These are phyloP conservation scores for Gallinago undulata DNA, from an alignment of 2,113 vertebrate genomes.

Conservation along the genomic window DNA sequence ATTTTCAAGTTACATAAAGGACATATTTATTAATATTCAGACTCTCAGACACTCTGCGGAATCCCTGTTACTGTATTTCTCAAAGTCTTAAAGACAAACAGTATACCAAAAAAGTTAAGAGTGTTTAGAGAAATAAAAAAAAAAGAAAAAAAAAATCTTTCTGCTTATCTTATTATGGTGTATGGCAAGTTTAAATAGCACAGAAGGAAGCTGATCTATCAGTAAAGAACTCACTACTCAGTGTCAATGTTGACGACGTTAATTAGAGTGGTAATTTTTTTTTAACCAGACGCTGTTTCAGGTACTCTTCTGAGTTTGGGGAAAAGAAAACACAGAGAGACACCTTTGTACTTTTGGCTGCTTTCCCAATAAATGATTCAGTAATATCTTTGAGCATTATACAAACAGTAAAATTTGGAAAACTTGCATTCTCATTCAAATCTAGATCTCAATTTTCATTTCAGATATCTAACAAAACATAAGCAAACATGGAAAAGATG, in stretches of 20 bases:
- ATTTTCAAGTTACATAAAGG: neutral
- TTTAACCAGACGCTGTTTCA: neutral
- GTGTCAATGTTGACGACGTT: neutral
- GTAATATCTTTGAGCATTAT: neutral
- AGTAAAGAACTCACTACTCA: neutral
- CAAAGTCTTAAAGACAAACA: neutral
- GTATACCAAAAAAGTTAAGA: neutral
- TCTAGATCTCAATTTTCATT: neutral
- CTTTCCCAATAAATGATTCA: neutral
- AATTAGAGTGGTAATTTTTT: neutral
- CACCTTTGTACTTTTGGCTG: neutral
- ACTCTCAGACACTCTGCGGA: neutral
- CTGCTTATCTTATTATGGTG: neutral
- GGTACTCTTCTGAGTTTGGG: neutral
- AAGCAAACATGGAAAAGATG: accelerated
- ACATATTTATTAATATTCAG: neutral
- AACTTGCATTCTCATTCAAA: neutral
- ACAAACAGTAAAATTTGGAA: neutral
- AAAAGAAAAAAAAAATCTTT: neutral
- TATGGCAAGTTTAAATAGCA: neutral
- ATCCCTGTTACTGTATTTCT: neutral
- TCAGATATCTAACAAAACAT: neutral
- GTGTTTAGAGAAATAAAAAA: neutral
- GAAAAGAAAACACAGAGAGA: neutral
- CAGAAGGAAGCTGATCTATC: neutral